Conservation (phyloP, 2,113 vertebrate species). For the Hemibagrus wyckioides region DNA sequence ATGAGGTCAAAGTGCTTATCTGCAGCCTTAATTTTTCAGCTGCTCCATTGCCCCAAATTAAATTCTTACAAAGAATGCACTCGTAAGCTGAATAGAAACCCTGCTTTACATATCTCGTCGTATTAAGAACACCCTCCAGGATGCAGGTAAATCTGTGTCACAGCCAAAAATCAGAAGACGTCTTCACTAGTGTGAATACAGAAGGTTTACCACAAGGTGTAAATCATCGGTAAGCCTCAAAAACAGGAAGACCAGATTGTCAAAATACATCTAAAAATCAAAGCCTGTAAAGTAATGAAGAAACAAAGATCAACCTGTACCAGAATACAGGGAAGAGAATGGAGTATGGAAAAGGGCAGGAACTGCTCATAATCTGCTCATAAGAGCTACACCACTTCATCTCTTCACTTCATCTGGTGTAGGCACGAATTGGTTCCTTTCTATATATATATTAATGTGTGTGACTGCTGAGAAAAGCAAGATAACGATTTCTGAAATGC, state of each 20-base stretch:
- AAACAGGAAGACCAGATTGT: background rate
- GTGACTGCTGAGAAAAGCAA: background rate
- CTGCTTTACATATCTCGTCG: background rate
- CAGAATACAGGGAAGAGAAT: background rate
- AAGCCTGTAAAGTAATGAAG: background rate
- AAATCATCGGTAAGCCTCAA: slow-evolving; percentile 1
- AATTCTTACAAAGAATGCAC: background rate
- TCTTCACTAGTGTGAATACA: background rate
- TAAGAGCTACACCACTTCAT: background rate
- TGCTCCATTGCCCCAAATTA: background rate
- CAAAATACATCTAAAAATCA: background rate
- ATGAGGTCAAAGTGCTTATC: background rate
- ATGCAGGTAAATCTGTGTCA: background rate
- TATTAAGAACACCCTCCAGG: background rate
- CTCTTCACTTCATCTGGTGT: background rate
- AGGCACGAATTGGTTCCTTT: background rate
- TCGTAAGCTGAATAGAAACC: background rate
- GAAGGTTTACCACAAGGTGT: background rate
- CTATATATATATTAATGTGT: background rate
- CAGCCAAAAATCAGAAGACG: background rate
- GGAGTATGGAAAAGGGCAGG: background rate
- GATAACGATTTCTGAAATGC: background rate
- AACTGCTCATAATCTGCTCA: background rate
- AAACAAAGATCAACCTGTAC: background rate
- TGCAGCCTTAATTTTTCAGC: background rate